Conservation (phyloP, 2,888 invertebrate species). For the Crocallis elinguaria region DNA sequence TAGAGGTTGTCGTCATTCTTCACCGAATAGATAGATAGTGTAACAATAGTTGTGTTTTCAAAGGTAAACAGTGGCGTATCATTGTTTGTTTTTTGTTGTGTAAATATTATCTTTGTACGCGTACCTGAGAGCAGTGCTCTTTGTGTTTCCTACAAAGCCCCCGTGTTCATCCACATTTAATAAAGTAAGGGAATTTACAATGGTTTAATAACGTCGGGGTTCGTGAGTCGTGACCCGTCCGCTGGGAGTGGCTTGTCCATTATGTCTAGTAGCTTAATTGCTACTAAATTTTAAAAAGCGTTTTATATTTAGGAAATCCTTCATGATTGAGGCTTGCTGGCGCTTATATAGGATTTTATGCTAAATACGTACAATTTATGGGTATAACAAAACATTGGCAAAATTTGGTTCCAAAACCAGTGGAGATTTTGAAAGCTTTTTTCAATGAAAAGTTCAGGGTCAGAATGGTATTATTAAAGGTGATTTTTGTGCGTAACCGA, state of each 20-base stretch:
- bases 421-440: no score
- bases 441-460: no score
- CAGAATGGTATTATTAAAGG: no score
- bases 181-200: constrained; percentile 4
- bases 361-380: background rate
- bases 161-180: background rate
- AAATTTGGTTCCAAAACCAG: no score
- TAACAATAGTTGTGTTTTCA: constrained; percentile 35
- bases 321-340: no score
- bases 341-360: background rate
- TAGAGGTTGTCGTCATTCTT: background rate
- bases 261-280: constrained; percentile 8
- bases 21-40: background rate
- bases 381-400: no score
- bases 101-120: background rate
- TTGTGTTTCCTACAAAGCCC: constrained; percentile 10
- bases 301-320: constrained; percentile 5
- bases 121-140: constrained; percentile 7
- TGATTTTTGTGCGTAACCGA: no score
- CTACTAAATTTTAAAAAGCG: constrained; percentile 12
- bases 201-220: background rate
- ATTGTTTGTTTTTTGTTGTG: constrained; percentile 30
- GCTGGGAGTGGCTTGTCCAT: constrained; percentile 1
- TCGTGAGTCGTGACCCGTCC: constrained; percentile 5
- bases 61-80: constrained; percentile 29